Evolutionary conservation across 1,140 invertebrate genomes (phyloP).

Genomic region (Brachionus plicatilis): DNA sequence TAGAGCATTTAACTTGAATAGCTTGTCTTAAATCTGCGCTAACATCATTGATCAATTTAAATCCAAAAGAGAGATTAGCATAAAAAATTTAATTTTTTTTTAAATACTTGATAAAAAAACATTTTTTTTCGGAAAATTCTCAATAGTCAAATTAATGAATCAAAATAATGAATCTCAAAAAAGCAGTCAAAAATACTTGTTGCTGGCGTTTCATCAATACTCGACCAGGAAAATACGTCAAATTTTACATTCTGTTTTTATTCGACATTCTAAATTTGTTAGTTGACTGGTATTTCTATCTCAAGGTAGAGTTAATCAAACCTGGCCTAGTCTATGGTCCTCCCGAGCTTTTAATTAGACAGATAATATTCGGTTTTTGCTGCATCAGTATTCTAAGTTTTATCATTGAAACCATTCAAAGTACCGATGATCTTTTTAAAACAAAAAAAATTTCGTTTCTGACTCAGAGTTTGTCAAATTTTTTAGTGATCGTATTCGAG

Average conservation of each 20-base stretch:
- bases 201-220: conserved; percentile 23
- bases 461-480: conserved; percentile 10
- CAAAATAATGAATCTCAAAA: not conserved
- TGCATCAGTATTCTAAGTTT: not conserved
- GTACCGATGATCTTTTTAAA: not conserved
- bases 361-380: conserved; percentile 11
- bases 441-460: not conserved
- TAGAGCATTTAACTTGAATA: not conserved
- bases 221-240: conserved; percentile 13
- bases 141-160: not conserved
- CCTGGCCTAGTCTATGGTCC: conserved; percentile 13
- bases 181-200: not conserved
- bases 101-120: not conserved
- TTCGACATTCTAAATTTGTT: not conserved
- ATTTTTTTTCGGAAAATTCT: not conserved
- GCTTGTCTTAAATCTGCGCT: not conserved
- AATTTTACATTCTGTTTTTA: conserved; percentile 8
- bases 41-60: not conserved
- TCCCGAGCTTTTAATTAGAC: not conserved
- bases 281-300: conserved; percentile 26
- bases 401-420: conserved; percentile 17
- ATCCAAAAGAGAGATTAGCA: not conserved
- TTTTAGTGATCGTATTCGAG: conserved; percentile 2
- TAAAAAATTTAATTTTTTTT: not conserved
- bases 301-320: not conserved